phyloP scores from a whole-genome alignment of 1,140 invertebrate species.

The Drosophila teissieri region DNA sequence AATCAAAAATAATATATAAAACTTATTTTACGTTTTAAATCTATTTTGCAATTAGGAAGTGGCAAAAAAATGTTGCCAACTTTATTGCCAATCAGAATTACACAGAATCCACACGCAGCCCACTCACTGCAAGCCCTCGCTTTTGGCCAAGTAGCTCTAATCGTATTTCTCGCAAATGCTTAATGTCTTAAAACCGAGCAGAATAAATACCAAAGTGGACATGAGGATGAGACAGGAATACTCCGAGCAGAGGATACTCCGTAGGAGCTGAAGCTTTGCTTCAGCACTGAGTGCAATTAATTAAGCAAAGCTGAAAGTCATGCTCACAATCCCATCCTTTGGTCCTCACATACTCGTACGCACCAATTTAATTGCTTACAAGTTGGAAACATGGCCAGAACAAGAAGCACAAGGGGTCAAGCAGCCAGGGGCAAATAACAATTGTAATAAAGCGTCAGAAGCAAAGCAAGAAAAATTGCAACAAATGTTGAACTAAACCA shows the following conservation, averaged over 20 bases:
- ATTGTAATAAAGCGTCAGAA: conserved; percentile 80
- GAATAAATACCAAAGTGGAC: conserved; percentile 40
- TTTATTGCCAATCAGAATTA: conserved; percentile 22
- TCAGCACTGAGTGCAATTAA: conserved; percentile 76
- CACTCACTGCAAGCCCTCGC: neutral
- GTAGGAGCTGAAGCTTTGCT: conserved; percentile 59
- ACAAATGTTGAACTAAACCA: conserved; percentile 82
- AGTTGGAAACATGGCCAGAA: conserved; percentile 73
- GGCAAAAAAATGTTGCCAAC: neutral
- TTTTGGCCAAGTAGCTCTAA: conserved; percentile 24
- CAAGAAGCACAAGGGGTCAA: conserved; percentile 22
- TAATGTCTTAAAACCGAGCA: conserved; percentile 50
- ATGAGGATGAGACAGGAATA: conserved; percentile 13
- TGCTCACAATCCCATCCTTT: conserved; percentile 44
- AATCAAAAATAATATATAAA: too few species aligned
- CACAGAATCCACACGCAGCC: conserved; percentile 9
- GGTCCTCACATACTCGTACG: conserved; percentile 20
- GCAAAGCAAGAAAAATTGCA: conserved; percentile 82
- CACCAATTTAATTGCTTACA: conserved; percentile 79
- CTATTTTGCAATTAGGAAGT: neutral
- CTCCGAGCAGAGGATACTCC: conserved; percentile 2
- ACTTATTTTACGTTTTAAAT: neutral
- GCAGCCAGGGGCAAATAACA: conserved; percentile 52
- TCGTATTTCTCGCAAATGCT: conserved; percentile 49
- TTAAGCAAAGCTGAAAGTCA: conserved; percentile 82